A percentile compares a stretch with the other conserved stretches of the same genome.
phyloP scores from a whole-genome alignment of 2,888 invertebrate species.

The Morpho achilles region DNA sequence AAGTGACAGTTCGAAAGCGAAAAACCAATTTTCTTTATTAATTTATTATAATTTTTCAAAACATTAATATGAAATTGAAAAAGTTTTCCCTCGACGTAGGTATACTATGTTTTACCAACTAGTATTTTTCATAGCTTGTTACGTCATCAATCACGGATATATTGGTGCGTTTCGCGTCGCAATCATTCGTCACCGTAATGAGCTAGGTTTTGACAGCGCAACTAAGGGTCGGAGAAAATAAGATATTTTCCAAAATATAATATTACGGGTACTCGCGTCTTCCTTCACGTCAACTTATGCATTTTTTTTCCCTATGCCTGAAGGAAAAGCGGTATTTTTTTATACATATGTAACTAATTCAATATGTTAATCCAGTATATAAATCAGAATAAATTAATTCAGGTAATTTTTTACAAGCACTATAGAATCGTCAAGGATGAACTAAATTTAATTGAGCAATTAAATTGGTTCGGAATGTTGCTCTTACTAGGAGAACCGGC shows the following conservation, averaged over 20 bases:
- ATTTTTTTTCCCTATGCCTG: too few relatives aligned
- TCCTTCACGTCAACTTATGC: too few relatives aligned
- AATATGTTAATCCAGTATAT: background rate
- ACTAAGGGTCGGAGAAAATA: conserved; percentile 27
- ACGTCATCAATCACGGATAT: conserved; percentile 43
- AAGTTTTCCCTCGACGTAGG: conserved; percentile 6
- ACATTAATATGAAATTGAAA: conserved; percentile 2
- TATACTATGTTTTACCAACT: conserved; percentile 6
- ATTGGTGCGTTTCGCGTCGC: conserved; percentile 25
- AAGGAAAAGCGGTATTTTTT: background rate
- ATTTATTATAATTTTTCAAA: background rate
- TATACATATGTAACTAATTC: background rate
- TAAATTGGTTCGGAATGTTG: too few relatives aligned
- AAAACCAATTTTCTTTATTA: too few relatives aligned
- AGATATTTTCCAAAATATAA: background rate
- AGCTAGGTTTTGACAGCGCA: conserved; percentile 41
- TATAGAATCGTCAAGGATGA: too few relatives aligned
- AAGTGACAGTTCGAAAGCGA: too few relatives aligned
- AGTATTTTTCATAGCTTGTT: conserved; percentile 28
- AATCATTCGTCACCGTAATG: conserved; percentile 53
- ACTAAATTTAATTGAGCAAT: too few relatives aligned
- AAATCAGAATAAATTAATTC: too few relatives aligned
- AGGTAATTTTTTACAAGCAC: too few relatives aligned
- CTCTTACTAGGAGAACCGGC: too few relatives aligned
- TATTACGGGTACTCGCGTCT: too few relatives aligned